A percentile compares a stretch with the other conserved stretches of the same genome.
These are phyloP conservation scores for Varecia variegata DNA, from an alignment of 2,797 vertebrate genomes.

Conservation along the genomic window DNA sequence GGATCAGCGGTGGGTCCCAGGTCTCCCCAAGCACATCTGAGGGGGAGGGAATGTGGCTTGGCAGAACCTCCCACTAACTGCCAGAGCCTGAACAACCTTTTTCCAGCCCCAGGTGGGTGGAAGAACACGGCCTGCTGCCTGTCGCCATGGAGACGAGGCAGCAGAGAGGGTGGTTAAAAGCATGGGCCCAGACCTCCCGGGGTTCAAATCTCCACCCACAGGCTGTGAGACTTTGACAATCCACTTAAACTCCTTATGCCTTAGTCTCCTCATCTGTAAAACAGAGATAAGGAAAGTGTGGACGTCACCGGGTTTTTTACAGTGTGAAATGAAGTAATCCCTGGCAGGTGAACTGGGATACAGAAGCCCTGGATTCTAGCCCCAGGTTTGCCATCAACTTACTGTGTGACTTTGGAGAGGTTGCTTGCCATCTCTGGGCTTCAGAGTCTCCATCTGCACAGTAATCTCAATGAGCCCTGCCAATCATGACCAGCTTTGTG, in stretches of 20 bases:
- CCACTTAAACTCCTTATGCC: background rate
- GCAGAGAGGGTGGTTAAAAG: constrained; percentile 4
- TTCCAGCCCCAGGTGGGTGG: constrained; percentile 58
- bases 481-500: background rate
- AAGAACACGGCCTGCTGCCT: constrained; percentile 60
- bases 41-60: background rate
- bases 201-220: constrained; percentile 49
- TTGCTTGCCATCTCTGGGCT: background rate
- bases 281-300: background rate
- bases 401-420: background rate
- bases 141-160: constrained; percentile 63
- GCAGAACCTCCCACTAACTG: background rate
- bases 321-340: background rate
- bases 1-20: background rate
- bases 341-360: background rate
- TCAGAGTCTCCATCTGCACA: background rate
- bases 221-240: background rate
- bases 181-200: background rate
- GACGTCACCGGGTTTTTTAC: background rate
- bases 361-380: background rate
- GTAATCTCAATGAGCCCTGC: background rate
- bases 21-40: background rate
- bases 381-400: background rate
- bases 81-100: constrained; percentile 49
- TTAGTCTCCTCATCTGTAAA: constrained; percentile 62